Percentiles rank a stretch among this genome's conserved stretches.
Conservation (phyloP, 2,113 vertebrate genomes). For the Leptobrachium leishanense region DNA sequence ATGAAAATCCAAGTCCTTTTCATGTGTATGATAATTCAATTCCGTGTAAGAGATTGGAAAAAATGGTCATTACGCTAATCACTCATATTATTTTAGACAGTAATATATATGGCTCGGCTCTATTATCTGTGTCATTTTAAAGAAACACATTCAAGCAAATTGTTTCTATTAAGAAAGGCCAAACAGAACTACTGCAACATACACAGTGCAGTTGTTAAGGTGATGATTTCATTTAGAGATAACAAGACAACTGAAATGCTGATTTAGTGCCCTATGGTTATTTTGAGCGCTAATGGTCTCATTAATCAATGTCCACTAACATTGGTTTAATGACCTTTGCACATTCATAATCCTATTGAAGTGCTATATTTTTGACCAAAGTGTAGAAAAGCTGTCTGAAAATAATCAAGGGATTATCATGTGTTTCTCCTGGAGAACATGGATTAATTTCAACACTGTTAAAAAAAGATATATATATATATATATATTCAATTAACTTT, state of each 20-base stretch:
- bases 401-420: constrained; percentile 20
- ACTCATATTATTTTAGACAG: constrained; percentile 28
- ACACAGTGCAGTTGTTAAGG: constrained; percentile 48
- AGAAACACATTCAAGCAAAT: constrained; percentile 31
- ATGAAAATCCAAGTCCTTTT: constrained; percentile 23
- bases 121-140: constrained; percentile 4
- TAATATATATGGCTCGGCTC: constrained; percentile 20
- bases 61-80: constrained; percentile 40
- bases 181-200: constrained; percentile 19
- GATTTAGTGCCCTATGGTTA: constrained; percentile 41
- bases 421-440: background rate
- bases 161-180: constrained; percentile 31
- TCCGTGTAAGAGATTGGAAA: background rate
- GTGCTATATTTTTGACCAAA: constrained; percentile 27
- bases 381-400: constrained; percentile 8
- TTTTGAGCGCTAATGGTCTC: constrained; percentile 46
- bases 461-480: background rate
- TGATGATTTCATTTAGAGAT: constrained; percentile 49
- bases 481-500: background rate
- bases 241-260: constrained; percentile 48
- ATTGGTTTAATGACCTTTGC: constrained; percentile 38
- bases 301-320: constrained; percentile 48
- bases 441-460: background rate
- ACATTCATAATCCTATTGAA: constrained; percentile 43
- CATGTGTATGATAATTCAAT: constrained; percentile 24